Evolutionary conservation across 1,140 invertebrate species (phyloP), one percentile per base, ranked within the genome.

Genomic region (Hylyphantes graminicola): DNA sequence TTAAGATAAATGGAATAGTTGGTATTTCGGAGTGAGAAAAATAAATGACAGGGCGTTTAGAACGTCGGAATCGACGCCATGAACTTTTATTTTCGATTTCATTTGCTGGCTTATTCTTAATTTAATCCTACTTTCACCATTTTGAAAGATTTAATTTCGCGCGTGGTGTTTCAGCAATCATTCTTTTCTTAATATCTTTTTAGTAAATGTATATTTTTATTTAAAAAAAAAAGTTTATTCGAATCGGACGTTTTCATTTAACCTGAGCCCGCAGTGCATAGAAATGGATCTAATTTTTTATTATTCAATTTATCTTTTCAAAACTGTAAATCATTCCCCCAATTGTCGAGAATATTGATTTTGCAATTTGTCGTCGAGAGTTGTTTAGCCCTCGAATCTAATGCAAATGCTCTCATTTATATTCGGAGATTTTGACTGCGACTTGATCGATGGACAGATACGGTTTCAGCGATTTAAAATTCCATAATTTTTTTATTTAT

Each of bases 251-350:
- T 70, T 53, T 54, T 51, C 50, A 53, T 70, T 53, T 70, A 70
- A 70, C 68, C 68, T 70, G 68, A 35, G 6, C 57, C 55, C 51
- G 13, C 7, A 35, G 72, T 48, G 72, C 35, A 51, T 74, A 57
- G 55, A 74, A 74, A 55, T 35, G 11, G 51, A 57, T 61, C 6
- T 6, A 17, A 61, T 61, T 15, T 61, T 15, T 61, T 15, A 17
- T n/a, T 74, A 35, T 74, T 35, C 55, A 57, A 74, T 74, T 74
- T 57, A 74, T 74, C 72, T 57, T 57, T 74, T 74, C 5, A 35
- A 74, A 74, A 55, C 57, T 74, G 72, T 74, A 74, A 74, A 74
- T 74, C 72, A 74, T 74, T 13, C 53, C 57, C 53, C 35, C 72
- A 74, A n/a, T 57, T 59, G 2, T 9, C 12, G 10, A 13, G 15